Base-by-base conservation (phyloP, 2,113 vertebrate species). In the Rana temporaria region DNA sequence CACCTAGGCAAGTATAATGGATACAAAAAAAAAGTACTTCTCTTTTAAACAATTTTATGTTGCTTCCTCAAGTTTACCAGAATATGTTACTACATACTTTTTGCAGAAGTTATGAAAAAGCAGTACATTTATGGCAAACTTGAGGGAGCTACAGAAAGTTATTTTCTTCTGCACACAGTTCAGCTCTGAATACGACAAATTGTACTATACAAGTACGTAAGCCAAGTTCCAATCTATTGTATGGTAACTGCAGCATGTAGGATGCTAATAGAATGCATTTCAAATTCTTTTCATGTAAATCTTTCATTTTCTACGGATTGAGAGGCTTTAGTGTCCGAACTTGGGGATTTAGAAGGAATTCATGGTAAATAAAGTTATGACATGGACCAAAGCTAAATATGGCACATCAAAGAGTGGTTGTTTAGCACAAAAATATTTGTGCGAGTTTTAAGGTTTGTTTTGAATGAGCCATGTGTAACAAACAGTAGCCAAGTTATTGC, bases 331-430 rank as follows among this genome's bases (percentile, higher is more conserved):
- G 24, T 69, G 73, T 66, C 16, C 4, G 66, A 73, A 11, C 0
- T 0, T 22, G 79, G 42, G 71, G 70, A 69, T 38, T 68, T 78
- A 30, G 26, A 15, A 57, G 60, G 63, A 80, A 85, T 56, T 20
- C 17, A 42, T 59, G 32, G 55, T 79, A 79, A 79, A 69, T 79
- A 79, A 38, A 24, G 65, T 79, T 69, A 67, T 59, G 65, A 69
- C 68, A 24, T 59, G 65, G 69, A 68, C 52, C 65, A 17, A 42
- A 56, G 55, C 59, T 70, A 70, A 79, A 60, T 60, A 79, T 42
- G 66, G 78, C 78, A 69, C 26, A 79, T 79, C 65, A 79, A 79
- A 79, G 78, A 59, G 53, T 32, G 9, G 77, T 6, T n/a, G 18
- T 20, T 67, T 4, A 67, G 38, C 19, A 15, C 11, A 57, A 32